Evolutionary conservation across 2,113 vertebrate species (phyloP), one percentile per base, ranked within the genome.

Genomic region (Eurypyga helias): DNA sequence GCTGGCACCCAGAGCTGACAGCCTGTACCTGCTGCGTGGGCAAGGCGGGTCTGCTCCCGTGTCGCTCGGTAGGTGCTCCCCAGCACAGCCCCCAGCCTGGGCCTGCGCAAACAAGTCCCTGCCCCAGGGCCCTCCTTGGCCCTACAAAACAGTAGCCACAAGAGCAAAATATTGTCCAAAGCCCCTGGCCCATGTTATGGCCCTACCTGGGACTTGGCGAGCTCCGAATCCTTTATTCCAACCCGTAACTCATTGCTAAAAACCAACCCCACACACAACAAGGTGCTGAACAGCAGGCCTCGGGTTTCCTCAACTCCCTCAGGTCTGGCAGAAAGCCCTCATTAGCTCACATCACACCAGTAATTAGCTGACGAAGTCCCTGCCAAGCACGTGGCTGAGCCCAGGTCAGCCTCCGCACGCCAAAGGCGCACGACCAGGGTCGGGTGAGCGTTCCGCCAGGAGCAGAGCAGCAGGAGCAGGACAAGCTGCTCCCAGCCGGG

Each of bases 321-420:
- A 41, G 52, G 62, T 4, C 43, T 38, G 70, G 84, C 65, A 87
- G 78, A 51, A 13, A 17, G 36, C 18, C 54, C 75, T 87, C 75
- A 9, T 93, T 73, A 90, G 62, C 75, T 90, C 85, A 43, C 7
- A 55, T 28, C 2, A 18, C 46, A 38, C 23, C 52, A 5, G 34
- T 82, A 87, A 92, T 80, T 41, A 92, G 79, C 73, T 31, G 71
- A 80, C 71, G 33, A 25, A 55, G 8, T 2, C 58, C 34, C 33
- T 82, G 90, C 92, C 84, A 36, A 52, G 45, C 21, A 41, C 45
- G 58, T 28, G 36, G 55, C 49, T 8, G 5, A 69, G 60, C 9
- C 23, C 19, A n/a, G 65, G 71, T 19, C 25, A 31, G 71, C 17
- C 2, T 38, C 3, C 7, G 48, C 5, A 43, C 0, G 0, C 1